Evolutionary conservation across 2,888 invertebrate species (phyloP), one percentile per base, ranked within the genome.

Genomic region (Beris chalybata): DNA sequence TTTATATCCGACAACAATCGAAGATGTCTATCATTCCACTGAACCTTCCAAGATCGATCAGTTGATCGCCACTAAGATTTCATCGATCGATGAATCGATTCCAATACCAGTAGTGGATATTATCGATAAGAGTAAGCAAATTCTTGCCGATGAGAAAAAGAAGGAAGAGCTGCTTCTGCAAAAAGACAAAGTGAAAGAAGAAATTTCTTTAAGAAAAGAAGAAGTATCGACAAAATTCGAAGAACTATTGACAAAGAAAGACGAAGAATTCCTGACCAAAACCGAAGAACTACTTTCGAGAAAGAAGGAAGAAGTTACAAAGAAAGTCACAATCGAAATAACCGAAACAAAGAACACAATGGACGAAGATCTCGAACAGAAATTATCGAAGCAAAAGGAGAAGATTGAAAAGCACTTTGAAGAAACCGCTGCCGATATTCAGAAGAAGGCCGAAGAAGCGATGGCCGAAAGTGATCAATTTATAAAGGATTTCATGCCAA

Each of bases 401-500:
- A 72, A 70, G 67, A 70, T 70, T 61, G 70, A 71, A 64, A 61
- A 67, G 7, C 61, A 61, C 38, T 22, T 15, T 5, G 31, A 61
- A 38, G 47, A 52, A 57, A 52, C 61, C 1, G 32, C 53, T 5
- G 69, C 67, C 59, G 64, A 66, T 54, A 50, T 52, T 38, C 45
- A 55, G 57, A 61, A 61, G 57, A 56, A 63, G 38, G 50, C 38
- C 3, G 66, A 53, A 54, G 48, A 43, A 55, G 50, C 22, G 59
- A 65, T 48, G 54, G 38, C 38, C 5, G 54, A 58, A 65, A 57
- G 58, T 57, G 56, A 45, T 48, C 64, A 9, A 54, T 68, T 44
- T 15, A 30, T 54, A 45, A 53, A 65, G 13, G 71, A 72, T 31
- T 70, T 76, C 5, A 64, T 58, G 48, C 69, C 75, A 12, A 74